Evolutionary conservation across 2,888 invertebrate species (phyloP).

Genomic region (Rhagonycha lutea): DNA sequence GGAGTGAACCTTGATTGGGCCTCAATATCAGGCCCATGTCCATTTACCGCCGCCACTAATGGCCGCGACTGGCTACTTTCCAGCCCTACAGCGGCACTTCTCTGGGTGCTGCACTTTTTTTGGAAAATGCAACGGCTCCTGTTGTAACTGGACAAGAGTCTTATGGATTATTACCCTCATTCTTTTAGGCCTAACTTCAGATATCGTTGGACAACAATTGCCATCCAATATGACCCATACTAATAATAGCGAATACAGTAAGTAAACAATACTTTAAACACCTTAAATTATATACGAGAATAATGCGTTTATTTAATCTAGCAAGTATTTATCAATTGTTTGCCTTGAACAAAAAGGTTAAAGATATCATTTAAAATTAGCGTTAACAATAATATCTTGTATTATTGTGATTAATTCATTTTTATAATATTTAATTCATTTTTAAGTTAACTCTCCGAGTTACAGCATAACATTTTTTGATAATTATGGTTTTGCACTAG

Average conservation of each 20-base stretch:
- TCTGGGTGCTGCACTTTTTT: slow-evolving; percentile 29
- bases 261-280: slow-evolving; percentile 7
- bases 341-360: not conserved
- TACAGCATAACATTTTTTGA: not conserved
- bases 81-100: slow-evolving; percentile 44
- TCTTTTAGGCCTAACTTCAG: slow-evolving; percentile 28
- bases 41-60: slow-evolving; percentile 42
- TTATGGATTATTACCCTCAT: slow-evolving; percentile 36
- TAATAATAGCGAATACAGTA: slow-evolving; percentile 32
- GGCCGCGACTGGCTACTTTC: slow-evolving; percentile 44
- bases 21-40: slow-evolving; percentile 32
- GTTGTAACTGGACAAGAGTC: slow-evolving; percentile 24
- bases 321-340: not conserved
- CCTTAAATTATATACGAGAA: not conserved
- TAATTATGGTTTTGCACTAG: not conserved
- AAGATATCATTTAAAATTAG: not conserved
- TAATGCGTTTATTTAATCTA: not conserved
- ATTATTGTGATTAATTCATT: not conserved
- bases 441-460: not conserved
- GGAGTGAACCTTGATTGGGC: slow-evolving; percentile 35
- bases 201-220: slow-evolving; percentile 28
- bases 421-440: not conserved
- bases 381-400: not conserved
- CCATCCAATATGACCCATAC: slow-evolving; percentile 26
- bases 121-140: slow-evolving; percentile 17